Evolutionary conservation across 2,797 vertebrate genomes (phyloP).

Genomic region (Chaetodon trifasciatus): DNA sequence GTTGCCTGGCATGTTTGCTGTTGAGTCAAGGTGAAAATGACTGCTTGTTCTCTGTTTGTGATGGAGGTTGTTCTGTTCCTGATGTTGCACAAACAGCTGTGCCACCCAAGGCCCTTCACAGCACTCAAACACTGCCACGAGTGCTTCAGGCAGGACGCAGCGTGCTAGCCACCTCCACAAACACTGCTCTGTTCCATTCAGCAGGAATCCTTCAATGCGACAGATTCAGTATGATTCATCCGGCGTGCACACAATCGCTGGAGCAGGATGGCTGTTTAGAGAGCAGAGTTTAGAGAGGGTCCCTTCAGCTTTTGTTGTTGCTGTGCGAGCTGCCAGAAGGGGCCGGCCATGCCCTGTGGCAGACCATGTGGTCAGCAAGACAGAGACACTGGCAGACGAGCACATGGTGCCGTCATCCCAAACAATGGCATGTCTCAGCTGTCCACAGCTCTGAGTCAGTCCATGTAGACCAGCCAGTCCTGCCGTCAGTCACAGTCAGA

Average conservation of each 20-base stretch:
- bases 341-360: slow-evolving; percentile 28
- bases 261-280: slow-evolving; percentile 30
- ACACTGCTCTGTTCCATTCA: slow-evolving; percentile 30
- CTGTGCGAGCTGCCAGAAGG: slow-evolving; percentile 22
- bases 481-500: slow-evolving; percentile 16
- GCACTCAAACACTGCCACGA: slow-evolving; percentile 14
- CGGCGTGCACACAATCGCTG: slow-evolving; percentile 13
- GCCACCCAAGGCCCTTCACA: slow-evolving; percentile 11
- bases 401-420: slow-evolving; percentile 45
- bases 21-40: slow-evolving; percentile 23
- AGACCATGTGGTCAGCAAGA: slow-evolving; percentile 42
- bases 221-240: slow-evolving; percentile 59
- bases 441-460: slow-evolving; percentile 46
- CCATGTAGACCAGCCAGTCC: slow-evolving; percentile 18
- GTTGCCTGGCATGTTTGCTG: neutral
- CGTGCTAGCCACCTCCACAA: slow-evolving; percentile 56
- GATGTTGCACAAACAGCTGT: slow-evolving; percentile 52
- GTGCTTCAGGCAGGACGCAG: slow-evolving; percentile 38
- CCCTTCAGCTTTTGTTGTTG: slow-evolving; percentile 42
- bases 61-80: slow-evolving; percentile 56
- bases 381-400: slow-evolving; percentile 39
- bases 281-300: slow-evolving; percentile 21
- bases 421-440: slow-evolving; percentile 62
- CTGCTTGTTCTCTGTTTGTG: slow-evolving; percentile 25
- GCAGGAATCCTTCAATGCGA: slow-evolving; percentile 36